Evolutionary conservation across 2,888 invertebrate species (phyloP), one percentile per base, ranked within the genome.

Genomic region (Eilema depressum): DNA sequence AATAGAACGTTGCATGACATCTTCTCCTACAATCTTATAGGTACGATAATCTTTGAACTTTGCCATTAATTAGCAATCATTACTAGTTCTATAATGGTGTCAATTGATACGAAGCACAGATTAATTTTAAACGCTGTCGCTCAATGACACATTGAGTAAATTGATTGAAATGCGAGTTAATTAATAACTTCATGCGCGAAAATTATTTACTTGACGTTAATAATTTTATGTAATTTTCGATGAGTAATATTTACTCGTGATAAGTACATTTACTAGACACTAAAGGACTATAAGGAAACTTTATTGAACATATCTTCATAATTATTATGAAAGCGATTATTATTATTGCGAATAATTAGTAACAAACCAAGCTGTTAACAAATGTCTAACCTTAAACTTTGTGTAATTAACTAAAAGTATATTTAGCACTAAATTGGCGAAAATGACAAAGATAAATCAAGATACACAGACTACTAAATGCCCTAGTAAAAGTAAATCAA

Each of bases 141-240:
- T 63, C 63, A 63, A 63, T 63, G 63, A 63, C 64, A 64, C 30
- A 23, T 28, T 56, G 28, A 28, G 5, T 30, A 64, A 64, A 64
- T 47, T 64, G 53, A 64, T 64, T 64, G 23, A 53, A 30, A 64
- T 64, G 37, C n/a, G 20, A 41, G 41, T 26, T 63, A 63, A 63
- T 63, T 17, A 26, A 63, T 26, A 23, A 41, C 26, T 41, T 63
- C 26, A 41, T 20, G 63, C 41, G 41, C 17, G 17, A 37, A 17
- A 63, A 25, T 41, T 41, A 25, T 63, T 23, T 17, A 37, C 33
- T 37, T 37, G 33, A 33, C 33, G 33, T 62, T 33, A 12, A 14
- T 23, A 37, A 61, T 12, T 61, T 61, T 28, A 28, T n/a, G 12
- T 30, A 30, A n/a, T 30, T 61, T 61, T 61, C 30, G 12, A 57